Evolutionary conservation across 1,140 invertebrate genomes (phyloP).

Genomic region (Pygmarrhopalites habei): DNA sequence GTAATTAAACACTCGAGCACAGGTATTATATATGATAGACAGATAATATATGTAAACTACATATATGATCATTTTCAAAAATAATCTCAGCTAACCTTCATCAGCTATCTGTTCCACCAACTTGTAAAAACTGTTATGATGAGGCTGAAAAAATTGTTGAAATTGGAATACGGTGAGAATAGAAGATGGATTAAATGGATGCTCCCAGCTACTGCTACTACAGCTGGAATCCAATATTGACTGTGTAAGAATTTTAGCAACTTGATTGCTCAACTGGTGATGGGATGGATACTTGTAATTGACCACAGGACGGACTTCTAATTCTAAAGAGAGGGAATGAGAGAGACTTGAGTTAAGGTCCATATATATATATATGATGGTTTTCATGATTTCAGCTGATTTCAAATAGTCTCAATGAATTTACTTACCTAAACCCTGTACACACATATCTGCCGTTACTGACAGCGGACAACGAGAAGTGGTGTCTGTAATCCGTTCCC

Average conservation of each 20-base stretch:
- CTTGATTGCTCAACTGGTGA: conserved; percentile 10
- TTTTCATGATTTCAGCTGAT: too few species aligned
- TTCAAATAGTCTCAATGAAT: too few species aligned
- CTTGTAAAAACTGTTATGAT: conserved; percentile 17
- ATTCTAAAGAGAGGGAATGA: too few species aligned
- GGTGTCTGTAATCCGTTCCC: conserved; percentile 15
- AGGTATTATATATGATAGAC: too few species aligned
- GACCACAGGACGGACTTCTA: conserved; percentile 11
- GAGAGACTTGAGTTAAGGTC: too few species aligned
- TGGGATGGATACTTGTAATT: conserved; percentile 8
- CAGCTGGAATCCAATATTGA: conserved; percentile 23
- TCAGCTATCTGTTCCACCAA: conserved; percentile 18
- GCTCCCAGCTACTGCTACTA: not conserved
- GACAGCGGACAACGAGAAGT: conserved; percentile 6
- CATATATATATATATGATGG: too few species aligned
- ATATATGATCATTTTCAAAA: too few species aligned
- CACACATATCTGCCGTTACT: conserved; percentile 22
- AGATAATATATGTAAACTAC: too few species aligned
- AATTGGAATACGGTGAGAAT: conserved; percentile 25
- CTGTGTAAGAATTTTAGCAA: conserved; percentile 21
- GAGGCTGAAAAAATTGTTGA: conserved; percentile 8
- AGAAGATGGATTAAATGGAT: not conserved
- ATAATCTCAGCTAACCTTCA: conserved; percentile 21
- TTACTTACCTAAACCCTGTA: conserved; percentile 23
- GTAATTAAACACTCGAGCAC: too few species aligned